phyloP scores from a whole-genome alignment of 2,113 vertebrate genomes.

The Sander lucioperca region DNA sequence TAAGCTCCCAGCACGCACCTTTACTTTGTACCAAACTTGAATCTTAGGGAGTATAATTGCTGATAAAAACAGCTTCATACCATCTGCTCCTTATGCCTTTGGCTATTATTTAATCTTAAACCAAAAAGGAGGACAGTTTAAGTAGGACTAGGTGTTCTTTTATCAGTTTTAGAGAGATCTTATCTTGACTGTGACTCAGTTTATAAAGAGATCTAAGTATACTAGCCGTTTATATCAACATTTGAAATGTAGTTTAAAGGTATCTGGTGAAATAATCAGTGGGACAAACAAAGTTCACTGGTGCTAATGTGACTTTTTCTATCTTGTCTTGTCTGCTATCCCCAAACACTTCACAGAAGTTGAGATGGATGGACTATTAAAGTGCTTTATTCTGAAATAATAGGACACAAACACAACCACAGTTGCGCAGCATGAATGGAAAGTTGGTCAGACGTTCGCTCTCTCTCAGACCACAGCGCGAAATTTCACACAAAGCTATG shows the following conservation, averaged over 20 bases:
- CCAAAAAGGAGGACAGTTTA: neutral
- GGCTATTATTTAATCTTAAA: neutral
- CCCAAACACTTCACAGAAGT: too few relatives aligned
- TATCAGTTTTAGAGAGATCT: neutral
- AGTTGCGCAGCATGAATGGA: too few relatives aligned
- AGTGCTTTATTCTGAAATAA: too few relatives aligned
- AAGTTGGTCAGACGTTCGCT: too few relatives aligned
- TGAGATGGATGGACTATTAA: too few relatives aligned
- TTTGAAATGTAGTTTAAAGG: neutral
- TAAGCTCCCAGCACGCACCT: neutral
- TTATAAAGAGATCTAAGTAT: neutral
- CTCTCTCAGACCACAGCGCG: too few relatives aligned
- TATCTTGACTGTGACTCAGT: neutral
- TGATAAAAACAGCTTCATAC: neutral
- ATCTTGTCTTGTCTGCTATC: too few relatives aligned
- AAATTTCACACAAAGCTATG: too few relatives aligned
- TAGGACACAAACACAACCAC: too few relatives aligned
- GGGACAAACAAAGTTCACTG: too few relatives aligned
- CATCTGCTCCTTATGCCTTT: neutral
- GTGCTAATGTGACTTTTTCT: too few relatives aligned
- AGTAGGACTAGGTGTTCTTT: neutral
- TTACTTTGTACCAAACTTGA: slow-evolving; percentile 8
- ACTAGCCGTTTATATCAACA: neutral
- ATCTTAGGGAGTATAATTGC: slow-evolving; percentile 3
- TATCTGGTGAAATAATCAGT: neutral